Conservation (phyloP, 1,140 invertebrate species). For the Epicauta chinensis region DNA sequence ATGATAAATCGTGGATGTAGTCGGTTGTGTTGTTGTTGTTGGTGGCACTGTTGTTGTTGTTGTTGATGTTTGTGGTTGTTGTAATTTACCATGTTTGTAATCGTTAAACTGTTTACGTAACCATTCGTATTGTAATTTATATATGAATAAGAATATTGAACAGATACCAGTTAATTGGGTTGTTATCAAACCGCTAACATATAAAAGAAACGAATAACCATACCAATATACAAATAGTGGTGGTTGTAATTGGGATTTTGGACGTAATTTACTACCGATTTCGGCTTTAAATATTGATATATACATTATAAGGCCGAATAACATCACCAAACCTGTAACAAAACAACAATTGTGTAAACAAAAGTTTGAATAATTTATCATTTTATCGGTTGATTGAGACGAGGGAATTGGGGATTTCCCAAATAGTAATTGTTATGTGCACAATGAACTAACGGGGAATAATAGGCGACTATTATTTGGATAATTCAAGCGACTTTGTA, state of each 20-base stretch:
- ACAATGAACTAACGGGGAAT: too few species aligned
- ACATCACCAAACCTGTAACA: constrained; percentile 73
- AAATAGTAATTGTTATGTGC: too few species aligned
- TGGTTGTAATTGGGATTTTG: constrained; percentile 67
- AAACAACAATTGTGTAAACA: neutral
- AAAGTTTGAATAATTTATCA: neutral
- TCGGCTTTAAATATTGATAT: constrained; percentile 88
- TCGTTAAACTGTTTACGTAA: constrained; percentile 41
- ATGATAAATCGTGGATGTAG: constrained; percentile 35
- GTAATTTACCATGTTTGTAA: constrained; percentile 28
- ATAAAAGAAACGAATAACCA: constrained; percentile 80
- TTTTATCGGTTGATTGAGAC: too few species aligned
- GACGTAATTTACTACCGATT: constrained; percentile 75
- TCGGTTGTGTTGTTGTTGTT: constrained; percentile 24
- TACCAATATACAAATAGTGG: constrained; percentile 79
- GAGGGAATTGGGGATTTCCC: too few species aligned
- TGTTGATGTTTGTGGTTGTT: constrained; percentile 26
- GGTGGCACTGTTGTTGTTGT: constrained; percentile 32
- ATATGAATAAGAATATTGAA: constrained; percentile 81
- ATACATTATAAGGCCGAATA: constrained; percentile 85
- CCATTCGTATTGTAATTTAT: constrained; percentile 52
- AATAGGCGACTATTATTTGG: too few species aligned
- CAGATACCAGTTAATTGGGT: constrained; percentile 78
- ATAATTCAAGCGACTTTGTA: too few species aligned
- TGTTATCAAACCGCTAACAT: constrained; percentile 75